Base-by-base conservation (phyloP, 2,797 vertebrate species). In the Xyrichtys novacula region DNA sequence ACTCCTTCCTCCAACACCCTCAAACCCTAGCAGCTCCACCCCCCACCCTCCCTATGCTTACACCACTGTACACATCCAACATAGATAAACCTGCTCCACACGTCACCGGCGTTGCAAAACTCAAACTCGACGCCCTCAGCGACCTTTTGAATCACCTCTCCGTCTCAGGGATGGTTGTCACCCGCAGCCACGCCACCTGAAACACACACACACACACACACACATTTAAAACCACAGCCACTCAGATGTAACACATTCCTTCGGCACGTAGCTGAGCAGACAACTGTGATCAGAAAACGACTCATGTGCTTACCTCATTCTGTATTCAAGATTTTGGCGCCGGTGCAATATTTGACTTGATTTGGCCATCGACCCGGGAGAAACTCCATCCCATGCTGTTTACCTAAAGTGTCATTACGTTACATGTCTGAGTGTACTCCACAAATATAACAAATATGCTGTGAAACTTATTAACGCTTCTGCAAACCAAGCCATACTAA, bases 401-500 rank as follows among this genome's bases (percentile, higher is more conserved):
- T 44, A 81, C 80, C 69, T 61, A 25, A 84, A 78, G 74, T 78
- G 83, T 87, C 53, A 56, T 68, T 66, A 64, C 6, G 65, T 73
- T 46, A 26, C 3, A 32, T 74, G 55, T 79, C 62, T 62, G 56
- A 54, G 71, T 74, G 55, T 65, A 52, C 39, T 72, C 46, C 62
- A 31, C 2, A 1, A 74, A 57, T 71, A 12, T 48, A 77, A 86
- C 66, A 63, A 55, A 64, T 42, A 85, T 69, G 70, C 81, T 86
- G 82, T 88, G 85, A 50, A 54, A 84, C 25, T 2, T 38, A 74
- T 43, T 65, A 83, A 76, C 16, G 46, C 77, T 81, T 85, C 72
- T 80, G 75, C 79, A 78, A 57, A 81, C 53, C 65, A 83, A 89
- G 91, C 89, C 89, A 90, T 90, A 89, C 68, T 43, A 76, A 55